These are phyloP conservation scores for Caenorhabditis sp. DNA, from an alignment of 2,888 invertebrate genomes.

Conservation along the genomic window DNA sequence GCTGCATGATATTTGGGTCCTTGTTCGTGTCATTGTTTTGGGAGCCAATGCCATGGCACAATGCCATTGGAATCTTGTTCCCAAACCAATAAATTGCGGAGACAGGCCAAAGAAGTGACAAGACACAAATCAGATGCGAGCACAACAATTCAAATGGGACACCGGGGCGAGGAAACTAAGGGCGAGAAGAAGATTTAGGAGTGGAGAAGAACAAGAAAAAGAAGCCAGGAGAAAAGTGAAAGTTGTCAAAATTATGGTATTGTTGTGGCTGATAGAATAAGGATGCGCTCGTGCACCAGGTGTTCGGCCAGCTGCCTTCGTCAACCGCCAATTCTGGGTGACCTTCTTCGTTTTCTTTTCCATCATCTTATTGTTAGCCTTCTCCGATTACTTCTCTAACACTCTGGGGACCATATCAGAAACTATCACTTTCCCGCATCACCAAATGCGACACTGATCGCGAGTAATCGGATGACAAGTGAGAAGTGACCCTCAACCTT, in stretches of 20 bases:
- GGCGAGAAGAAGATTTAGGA: neutral
- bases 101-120: conserved; percentile 20
- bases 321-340: conserved; percentile 32
- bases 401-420: conserved; percentile 9
- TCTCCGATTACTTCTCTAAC: neutral
- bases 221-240: conserved; percentile 21
- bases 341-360: conserved; percentile 21
- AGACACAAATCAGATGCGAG: conserved; percentile 23
- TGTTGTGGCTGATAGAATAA: conserved; percentile 8
- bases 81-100: conserved; percentile 42
- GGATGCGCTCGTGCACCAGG: conserved; percentile 48
- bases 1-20: too few relatives aligned
- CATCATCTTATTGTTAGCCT: conserved; percentile 1
- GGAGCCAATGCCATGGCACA: conserved; percentile 5
- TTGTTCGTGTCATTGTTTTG: conserved; percentile 21
- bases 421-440: conserved; percentile 43
- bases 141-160: neutral
- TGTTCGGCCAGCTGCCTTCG: conserved; percentile 53
- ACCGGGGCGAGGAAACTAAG: neutral
- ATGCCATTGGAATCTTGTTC: conserved; percentile 11
- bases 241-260: conserved; percentile 52
- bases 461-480: conserved; percentile 23
- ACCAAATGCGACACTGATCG: conserved; percentile 50
- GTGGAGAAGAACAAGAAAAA: neutral
- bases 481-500: conserved; percentile 17